phyloP scores from a whole-genome alignment of 2,888 invertebrate genomes.

The Morpho helenor region DNA sequence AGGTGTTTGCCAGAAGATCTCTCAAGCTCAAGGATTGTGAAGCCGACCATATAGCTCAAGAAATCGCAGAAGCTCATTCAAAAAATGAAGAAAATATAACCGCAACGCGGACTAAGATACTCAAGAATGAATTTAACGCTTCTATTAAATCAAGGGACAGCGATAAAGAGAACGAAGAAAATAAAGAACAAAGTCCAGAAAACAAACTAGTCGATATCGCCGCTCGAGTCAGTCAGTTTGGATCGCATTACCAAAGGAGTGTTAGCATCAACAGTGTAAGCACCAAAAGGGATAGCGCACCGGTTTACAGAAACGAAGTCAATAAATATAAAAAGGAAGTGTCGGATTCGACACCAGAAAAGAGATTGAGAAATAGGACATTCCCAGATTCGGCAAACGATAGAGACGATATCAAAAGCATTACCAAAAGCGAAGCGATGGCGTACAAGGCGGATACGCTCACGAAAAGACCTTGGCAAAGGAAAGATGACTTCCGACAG shows the following conservation, averaged over 20 bases:
- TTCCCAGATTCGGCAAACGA: constrained; percentile 74
- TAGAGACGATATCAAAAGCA: constrained; percentile 65
- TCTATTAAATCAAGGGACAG: constrained; percentile 82
- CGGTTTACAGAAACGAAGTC: constrained; percentile 61
- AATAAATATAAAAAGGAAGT: constrained; percentile 74
- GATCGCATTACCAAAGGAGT: constrained; percentile 66
- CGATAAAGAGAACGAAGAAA: constrained; percentile 84
- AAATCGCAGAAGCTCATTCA: constrained; percentile 68
- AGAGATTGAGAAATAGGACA: constrained; percentile 68
- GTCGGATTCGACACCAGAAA: constrained; percentile 73
- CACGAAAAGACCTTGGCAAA: constrained; percentile 65
- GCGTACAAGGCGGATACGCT: constrained; percentile 69
- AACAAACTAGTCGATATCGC: constrained; percentile 66
- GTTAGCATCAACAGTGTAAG: constrained; percentile 65
- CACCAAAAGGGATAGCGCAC: constrained; percentile 67
- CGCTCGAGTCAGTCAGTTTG: constrained; percentile 67
- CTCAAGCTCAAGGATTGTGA: constrained; percentile 88
- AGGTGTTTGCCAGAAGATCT: constrained; percentile 89
- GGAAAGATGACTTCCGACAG: constrained; percentile 56
- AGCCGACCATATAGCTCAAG: constrained; percentile 78
- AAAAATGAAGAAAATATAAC: constrained; percentile 48
- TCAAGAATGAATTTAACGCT: constrained; percentile 72
- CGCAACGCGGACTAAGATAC: constrained; percentile 51
- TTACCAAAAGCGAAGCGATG: constrained; percentile 60
- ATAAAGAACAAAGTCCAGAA: constrained; percentile 49